Percentiles rank a stretch among this genome's conserved stretches.
Evolutionary conservation across 2,888 invertebrate genomes (phyloP).

Genomic region (Morinoia aosen): DNA sequence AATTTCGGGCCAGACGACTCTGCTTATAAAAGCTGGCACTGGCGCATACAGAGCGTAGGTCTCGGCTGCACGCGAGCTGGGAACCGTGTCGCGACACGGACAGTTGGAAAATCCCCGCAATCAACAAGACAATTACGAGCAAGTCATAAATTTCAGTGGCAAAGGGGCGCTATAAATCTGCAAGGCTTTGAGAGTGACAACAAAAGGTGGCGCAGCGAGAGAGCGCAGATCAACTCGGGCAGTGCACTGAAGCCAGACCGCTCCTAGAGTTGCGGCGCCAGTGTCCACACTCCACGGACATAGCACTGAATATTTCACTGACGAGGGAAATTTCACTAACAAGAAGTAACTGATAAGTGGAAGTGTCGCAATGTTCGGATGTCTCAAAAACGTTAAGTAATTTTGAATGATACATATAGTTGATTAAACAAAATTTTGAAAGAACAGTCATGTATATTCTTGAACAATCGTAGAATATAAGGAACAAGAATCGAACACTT

Average conservation of each 20-base stretch:
- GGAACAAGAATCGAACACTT: not conserved
- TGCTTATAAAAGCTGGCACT: too few relatives aligned
- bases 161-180: conserved; percentile 43
- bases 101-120: conserved; percentile 24
- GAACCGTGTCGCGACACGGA: not conserved
- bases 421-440: not conserved
- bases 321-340: not conserved
- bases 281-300: not conserved
- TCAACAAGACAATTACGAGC: conserved; percentile 48
- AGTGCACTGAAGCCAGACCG: not conserved
- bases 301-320: not conserved
- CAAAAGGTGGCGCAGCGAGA: conserved; percentile 28
- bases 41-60: too few relatives aligned
- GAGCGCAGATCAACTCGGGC: not conserved
- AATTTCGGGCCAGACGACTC: too few relatives aligned
- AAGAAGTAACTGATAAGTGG: not conserved
- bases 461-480: not conserved
- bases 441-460: not conserved
- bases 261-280: not conserved
- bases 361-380: not conserved
- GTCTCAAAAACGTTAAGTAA: not conserved
- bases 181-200: conserved; percentile 45
- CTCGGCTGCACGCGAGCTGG: not conserved
- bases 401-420: not conserved
- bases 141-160: conserved; percentile 45